phyloP scores from a whole-genome alignment of 1,140 invertebrate genomes.

The Drosophila saltans region DNA sequence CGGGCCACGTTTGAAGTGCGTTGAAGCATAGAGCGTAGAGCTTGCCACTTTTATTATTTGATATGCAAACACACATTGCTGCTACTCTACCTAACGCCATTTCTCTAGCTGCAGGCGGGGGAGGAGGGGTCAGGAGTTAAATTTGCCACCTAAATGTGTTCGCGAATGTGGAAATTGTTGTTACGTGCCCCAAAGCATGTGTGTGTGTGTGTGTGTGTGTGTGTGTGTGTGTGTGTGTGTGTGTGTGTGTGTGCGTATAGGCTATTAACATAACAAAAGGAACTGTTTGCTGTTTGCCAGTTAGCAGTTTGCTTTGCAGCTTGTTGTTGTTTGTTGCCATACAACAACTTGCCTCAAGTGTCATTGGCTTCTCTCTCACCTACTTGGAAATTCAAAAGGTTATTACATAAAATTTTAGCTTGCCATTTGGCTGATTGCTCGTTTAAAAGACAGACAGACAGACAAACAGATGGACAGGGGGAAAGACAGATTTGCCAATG shows the following conservation, averaged over 20 bases:
- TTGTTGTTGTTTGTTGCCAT: conserved; percentile 43
- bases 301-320: conserved; percentile 15
- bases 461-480: background rate
- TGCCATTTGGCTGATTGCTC: conserved; percentile 78
- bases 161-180: conserved; percentile 69
- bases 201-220: background rate
- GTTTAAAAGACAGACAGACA: conserved; percentile 43
- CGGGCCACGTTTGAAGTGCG: conserved; percentile 61
- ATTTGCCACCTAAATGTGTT: conserved; percentile 53
- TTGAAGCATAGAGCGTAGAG: conserved; percentile 15
- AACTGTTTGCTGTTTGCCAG: conserved; percentile 27
- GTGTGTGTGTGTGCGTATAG: conserved; percentile 21
- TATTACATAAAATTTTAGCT: conserved; percentile 81
- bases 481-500: conserved; percentile 2
- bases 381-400: conserved; percentile 79
- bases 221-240: background rate
- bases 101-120: background rate
- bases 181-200: conserved; percentile 57
- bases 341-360: conserved; percentile 53
- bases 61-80: conserved; percentile 64
- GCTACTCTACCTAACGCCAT: background rate
- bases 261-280: conserved; percentile 82
- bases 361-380: conserved; percentile 52
- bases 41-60: conserved; percentile 75
- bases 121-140: conserved; percentile 60